Percentiles rank a stretch among this genome's conserved stretches.
These are phyloP conservation scores for Sinocyclocheilus rhinocerous DNA, from an alignment of 2,113 vertebrate species.

Conservation along the genomic window DNA sequence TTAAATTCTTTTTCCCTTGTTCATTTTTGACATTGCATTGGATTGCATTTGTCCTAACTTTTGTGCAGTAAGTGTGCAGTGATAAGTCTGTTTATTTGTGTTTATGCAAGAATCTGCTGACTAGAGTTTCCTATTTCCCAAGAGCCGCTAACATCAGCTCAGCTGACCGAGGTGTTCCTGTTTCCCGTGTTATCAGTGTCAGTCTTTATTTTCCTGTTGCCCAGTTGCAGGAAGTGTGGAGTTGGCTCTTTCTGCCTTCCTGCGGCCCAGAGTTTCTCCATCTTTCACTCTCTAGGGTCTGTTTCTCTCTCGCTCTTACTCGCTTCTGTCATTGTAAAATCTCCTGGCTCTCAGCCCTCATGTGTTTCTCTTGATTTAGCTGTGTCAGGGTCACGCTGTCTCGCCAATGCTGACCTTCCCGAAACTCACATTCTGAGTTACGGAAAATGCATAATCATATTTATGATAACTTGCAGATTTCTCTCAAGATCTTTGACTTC, in stretches of 20 bases:
- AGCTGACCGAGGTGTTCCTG: slow-evolving; percentile 49
- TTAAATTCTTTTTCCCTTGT: not conserved
- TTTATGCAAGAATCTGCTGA: slow-evolving; percentile 27
- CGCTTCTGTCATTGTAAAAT: not conserved
- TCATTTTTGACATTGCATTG: not conserved
- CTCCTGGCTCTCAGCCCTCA: not conserved
- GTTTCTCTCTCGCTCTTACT: not conserved
- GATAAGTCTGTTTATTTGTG: not conserved
- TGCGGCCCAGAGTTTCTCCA: slow-evolving; percentile 40
- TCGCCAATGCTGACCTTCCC: not conserved
- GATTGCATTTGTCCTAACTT: not conserved
- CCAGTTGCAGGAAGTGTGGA: slow-evolving; percentile 79
- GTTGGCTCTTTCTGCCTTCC: slow-evolving; percentile 66
- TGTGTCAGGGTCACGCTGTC: not conserved
- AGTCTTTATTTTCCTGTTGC: slow-evolving; percentile 68
- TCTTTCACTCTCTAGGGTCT: slow-evolving; percentile 24
- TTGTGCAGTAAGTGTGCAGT: not conserved
- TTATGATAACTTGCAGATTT: not conserved
- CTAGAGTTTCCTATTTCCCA: not conserved
- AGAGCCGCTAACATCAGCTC: not conserved
- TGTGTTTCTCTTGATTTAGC: not conserved
- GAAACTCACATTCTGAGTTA: not conserved
- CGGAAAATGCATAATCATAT: not conserved
- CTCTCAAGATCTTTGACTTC: not conserved
- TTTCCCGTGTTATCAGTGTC: slow-evolving; percentile 38